Evolutionary conservation across 2,113 vertebrate species (phyloP).

Genomic region (Limnothrissa miodon): DNA sequence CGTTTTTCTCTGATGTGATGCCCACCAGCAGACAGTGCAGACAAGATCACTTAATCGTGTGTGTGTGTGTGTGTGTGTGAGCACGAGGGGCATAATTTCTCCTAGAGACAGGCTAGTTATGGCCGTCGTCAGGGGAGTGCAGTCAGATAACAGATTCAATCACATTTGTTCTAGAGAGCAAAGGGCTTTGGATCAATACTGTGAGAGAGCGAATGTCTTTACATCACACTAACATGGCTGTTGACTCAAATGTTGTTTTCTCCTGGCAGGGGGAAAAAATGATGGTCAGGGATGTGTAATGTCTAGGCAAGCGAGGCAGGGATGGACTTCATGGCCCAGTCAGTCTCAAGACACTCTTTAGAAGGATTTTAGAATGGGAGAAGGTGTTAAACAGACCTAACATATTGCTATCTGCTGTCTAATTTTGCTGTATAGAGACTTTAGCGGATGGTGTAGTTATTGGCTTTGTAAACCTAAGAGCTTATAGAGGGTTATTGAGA

Average conservation of each 20-base stretch:
- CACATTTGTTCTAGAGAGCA: slow-evolving; percentile 27
- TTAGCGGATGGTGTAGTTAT: background rate
- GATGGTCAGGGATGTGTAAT: background rate
- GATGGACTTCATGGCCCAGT: background rate
- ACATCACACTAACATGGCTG: slow-evolving; percentile 33
- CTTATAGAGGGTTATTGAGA: background rate
- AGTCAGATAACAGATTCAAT: slow-evolving; percentile 30
- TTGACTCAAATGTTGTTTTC: slow-evolving; percentile 7
- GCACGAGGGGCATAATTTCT: background rate
- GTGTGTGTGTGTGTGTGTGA: slow-evolving; percentile 6
- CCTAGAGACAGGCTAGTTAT: background rate
- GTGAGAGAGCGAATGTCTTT: slow-evolving; percentile 28
- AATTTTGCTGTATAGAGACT: background rate
- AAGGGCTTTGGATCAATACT: slow-evolving; percentile 43
- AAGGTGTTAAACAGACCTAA: background rate
- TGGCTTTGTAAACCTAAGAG: background rate
- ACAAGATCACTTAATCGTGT: background rate
- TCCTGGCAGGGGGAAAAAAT: slow-evolving; percentile 20
- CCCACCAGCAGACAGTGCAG: background rate
- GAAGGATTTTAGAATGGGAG: too few relatives aligned
- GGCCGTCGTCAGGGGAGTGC: slow-evolving; percentile 21
- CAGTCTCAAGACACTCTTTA: background rate
- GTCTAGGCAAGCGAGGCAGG: background rate
- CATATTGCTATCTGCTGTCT: background rate
- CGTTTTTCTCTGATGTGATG: background rate